Evolutionary conservation across 2,888 invertebrate species (phyloP).

Genomic region (Kryphioiulus occultus): DNA sequence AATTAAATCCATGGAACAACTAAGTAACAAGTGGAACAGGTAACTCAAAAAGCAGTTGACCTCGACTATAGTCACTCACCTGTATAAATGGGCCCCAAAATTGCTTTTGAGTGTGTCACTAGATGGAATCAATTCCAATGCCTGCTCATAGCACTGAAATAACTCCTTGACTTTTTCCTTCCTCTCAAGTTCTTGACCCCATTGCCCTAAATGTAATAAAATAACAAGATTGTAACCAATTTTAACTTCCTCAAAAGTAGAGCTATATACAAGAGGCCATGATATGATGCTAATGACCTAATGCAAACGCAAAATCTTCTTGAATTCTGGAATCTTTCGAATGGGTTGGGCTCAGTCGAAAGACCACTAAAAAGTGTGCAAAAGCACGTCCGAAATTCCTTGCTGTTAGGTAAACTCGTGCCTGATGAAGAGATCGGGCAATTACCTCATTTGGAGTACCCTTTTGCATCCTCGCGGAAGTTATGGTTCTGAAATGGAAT

Average conservation of each 20-base stretch:
- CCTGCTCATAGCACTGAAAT: constrained; percentile 49
- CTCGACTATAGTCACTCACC: constrained; percentile 59
- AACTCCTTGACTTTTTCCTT: constrained; percentile 24
- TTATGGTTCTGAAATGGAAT: background rate
- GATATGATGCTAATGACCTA: background rate
- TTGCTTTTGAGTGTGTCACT: constrained; percentile 65
- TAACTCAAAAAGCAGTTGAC: background rate
- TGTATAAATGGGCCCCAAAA: constrained; percentile 66
- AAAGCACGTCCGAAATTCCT: constrained; percentile 46
- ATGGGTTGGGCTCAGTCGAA: constrained; percentile 15
- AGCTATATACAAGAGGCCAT: too few relatives aligned
- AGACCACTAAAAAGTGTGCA: constrained; percentile 44
- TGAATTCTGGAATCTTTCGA: background rate
- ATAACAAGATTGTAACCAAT: background rate
- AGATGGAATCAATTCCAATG: constrained; percentile 64
- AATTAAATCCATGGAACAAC: too few relatives aligned
- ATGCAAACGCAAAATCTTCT: constrained; percentile 37
- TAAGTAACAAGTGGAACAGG: too few relatives aligned
- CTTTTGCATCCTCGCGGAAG: background rate
- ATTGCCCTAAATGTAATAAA: background rate
- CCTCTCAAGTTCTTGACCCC: constrained; percentile 47
- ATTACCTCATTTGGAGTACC: background rate
- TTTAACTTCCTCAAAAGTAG: too few relatives aligned
- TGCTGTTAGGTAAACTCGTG: constrained; percentile 10
- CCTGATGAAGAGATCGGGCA: constrained; percentile 14